Conservation (phyloP, 2,113 vertebrate genomes). For the Todiramphus saurophagus region DNA sequence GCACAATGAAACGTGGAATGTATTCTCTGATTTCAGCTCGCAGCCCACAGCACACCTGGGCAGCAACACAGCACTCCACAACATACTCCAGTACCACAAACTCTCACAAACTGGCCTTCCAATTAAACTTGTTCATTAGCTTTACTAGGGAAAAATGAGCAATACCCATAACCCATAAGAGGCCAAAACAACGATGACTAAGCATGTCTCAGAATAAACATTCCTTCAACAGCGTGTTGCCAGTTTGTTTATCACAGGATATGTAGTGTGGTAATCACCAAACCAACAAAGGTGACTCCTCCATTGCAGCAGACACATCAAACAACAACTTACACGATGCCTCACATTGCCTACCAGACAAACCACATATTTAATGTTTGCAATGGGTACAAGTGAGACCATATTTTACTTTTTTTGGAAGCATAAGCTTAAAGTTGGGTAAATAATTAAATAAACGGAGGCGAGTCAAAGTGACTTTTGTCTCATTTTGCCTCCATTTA, state of each 20-base stretch:
- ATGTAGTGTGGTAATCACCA: neutral
- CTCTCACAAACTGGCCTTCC: neutral
- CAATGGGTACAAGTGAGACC: neutral
- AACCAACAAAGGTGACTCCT: neutral
- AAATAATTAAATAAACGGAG: neutral
- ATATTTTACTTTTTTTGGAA: neutral
- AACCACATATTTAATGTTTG: neutral
- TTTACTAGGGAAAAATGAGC: neutral
- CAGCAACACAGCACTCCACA: neutral
- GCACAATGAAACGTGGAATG: accelerated
- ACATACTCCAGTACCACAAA: neutral
- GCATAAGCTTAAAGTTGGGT: neutral
- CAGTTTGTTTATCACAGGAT: neutral
- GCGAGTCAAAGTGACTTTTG: neutral
- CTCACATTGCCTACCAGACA: neutral
- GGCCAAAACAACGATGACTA: constrained; percentile 11
- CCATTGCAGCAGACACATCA: neutral
- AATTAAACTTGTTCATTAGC: neutral
- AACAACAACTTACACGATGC: neutral
- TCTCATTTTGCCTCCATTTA: neutral
- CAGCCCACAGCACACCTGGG: neutral
- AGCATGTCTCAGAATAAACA: neutral
- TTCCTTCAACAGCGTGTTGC: neutral
- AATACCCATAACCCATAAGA: neutral
- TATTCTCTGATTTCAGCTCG: neutral